Evolutionary conservation across 1,140 invertebrate species (phyloP).

Genomic region (Drosophila setifemur): DNA sequence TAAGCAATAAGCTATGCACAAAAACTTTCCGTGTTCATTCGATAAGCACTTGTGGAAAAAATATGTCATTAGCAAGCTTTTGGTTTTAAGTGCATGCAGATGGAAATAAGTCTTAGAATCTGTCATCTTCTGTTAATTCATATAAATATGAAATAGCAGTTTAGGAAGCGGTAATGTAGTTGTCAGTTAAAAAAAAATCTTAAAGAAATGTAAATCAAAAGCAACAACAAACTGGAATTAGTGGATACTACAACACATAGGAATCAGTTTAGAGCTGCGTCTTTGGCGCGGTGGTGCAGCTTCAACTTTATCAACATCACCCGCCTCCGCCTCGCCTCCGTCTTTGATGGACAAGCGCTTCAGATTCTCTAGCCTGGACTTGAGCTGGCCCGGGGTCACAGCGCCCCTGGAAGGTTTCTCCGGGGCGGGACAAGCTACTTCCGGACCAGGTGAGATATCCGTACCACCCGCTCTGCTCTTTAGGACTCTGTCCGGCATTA

Average conservation of each 20-base stretch:
- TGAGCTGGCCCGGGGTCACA: conserved; percentile 84
- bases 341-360: conserved; percentile 49
- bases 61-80: conserved; percentile 1
- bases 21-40: not conserved
- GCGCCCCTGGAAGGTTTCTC: conserved; percentile 53
- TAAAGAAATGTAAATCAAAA: conserved; percentile 29
- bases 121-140: too few relatives aligned
- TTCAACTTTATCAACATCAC: conserved; percentile 64
- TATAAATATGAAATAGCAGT: conserved; percentile 16
- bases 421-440: not conserved
- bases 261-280: conserved; percentile 46
- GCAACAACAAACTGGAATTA: conserved; percentile 54
- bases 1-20: conserved; percentile 2
- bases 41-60: not conserved
- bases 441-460: not conserved
- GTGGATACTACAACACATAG: conserved; percentile 72
- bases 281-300: conserved; percentile 29
- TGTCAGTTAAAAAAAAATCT: conserved; percentile 16
- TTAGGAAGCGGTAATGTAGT: conserved; percentile 2
- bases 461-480: not conserved
- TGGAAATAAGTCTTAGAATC: not conserved
- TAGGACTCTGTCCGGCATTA: not conserved
- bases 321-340: conserved; percentile 14
- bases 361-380: conserved; percentile 83
- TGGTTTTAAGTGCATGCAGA: conserved; percentile 25